Evolutionary conservation across 2,888 invertebrate genomes (phyloP), one percentile per base, ranked within the genome.

Genomic region (Tiliacea citrago): DNA sequence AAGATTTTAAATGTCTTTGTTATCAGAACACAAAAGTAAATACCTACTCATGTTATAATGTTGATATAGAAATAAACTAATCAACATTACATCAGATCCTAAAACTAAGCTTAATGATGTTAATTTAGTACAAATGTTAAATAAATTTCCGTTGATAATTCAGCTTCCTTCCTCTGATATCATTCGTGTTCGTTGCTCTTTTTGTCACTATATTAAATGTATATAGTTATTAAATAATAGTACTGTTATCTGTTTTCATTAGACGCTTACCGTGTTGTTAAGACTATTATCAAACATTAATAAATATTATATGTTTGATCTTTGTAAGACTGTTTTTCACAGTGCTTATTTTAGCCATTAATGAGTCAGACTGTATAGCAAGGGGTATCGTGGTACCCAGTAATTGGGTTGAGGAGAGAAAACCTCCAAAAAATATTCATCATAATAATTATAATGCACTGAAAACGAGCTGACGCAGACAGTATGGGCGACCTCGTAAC

Each of bases 151-250:
- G 93, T 86, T 93, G 95, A 94, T 94, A 95, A 89, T 53, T 53
- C 84, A 87, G 89, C 90, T 95, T 95, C 95, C 95, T 95, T 95
- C 95, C 95, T 90, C 86, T 78, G 83, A 84, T 90, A 90, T 90
- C 90, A 79, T 79, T 55, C 10, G 10, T 68, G 65, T 62, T 68
- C 72, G 65, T 74, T 45, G 53, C 67, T 76, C 69, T 73, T 72
- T 69, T 61, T 78, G 60, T 86, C 42, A 74, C 63, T 60, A 66
- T 74, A 55, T 86, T 42, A 73, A n/a, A n/a, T n/a, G 60, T 60
- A 66, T 72, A 55, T 72, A 63, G n/a, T 61, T 72, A 24, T 79
- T 60, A 68, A 67, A 86, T 76, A 51, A 67, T 72, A 51, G 63
- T 35, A 51, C 10, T 76, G 81, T 75, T 72, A 84, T 72, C 82